Percentiles rank a stretch among this genome's conserved stretches.
Conservation (phyloP, 1,140 invertebrate species). For the Neodiprion virginianus region DNA sequence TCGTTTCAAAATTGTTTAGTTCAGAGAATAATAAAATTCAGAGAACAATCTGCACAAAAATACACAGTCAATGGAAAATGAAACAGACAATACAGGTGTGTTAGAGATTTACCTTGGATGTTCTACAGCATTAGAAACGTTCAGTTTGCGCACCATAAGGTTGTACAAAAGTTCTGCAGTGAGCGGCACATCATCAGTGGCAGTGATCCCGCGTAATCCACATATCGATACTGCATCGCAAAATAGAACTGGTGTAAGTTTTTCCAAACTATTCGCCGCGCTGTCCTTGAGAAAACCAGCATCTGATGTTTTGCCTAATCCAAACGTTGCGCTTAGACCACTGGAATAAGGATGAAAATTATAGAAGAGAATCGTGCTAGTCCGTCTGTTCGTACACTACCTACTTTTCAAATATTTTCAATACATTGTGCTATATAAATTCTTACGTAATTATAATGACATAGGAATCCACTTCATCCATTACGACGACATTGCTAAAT, state of each 20-base stretch:
- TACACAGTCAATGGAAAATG: no score
- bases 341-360: conserved; percentile 29
- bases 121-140: conserved; percentile 52
- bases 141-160: conserved; percentile 46
- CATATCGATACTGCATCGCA: conserved; percentile 38
- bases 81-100: no score
- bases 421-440: conserved; percentile 7
- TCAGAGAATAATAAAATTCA: no score
- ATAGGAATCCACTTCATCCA: conserved; percentile 73
- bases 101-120: conserved; percentile 45
- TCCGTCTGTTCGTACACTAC: neutral
- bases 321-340: conserved; percentile 47
- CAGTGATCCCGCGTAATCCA: conserved; percentile 46
- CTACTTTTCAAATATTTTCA: conserved; percentile 10
- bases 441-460: conserved; percentile 75
- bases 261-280: conserved; percentile 39
- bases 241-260: conserved; percentile 48
- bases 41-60: no score
- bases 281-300: conserved; percentile 52
- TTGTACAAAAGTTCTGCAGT: conserved; percentile 52
- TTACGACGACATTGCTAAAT: conserved; percentile 68
- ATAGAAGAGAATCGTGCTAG: neutral
- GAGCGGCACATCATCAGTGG: conserved; percentile 48
- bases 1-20: conserved; percentile 6
- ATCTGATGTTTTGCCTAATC: conserved; percentile 39